Conservation (phyloP, 1,140 invertebrate species). For the Diprion similis region DNA sequence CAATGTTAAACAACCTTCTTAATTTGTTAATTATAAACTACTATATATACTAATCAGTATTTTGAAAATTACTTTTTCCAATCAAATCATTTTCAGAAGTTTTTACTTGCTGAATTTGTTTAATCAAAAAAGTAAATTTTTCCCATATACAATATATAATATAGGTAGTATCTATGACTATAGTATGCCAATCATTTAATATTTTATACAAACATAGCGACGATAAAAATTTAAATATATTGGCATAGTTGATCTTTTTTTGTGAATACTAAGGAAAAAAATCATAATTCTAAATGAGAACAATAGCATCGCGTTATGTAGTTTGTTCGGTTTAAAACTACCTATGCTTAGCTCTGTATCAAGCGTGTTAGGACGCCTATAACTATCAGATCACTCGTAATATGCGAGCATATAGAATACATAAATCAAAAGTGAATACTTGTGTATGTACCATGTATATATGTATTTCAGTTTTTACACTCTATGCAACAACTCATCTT, state of each 20-base stretch:
- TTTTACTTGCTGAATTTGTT: not conserved
- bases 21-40: not conserved
- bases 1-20: conserved; percentile 25
- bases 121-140: not conserved
- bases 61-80: not conserved
- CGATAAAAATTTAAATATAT: conserved; percentile 53
- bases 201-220: conserved; percentile 50
- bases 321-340: conserved; percentile 11
- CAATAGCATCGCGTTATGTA: conserved; percentile 15
- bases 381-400: not conserved
- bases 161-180: not conserved
- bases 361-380: not conserved
- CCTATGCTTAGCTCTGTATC: not conserved
- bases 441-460: conserved; percentile 33
- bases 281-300: conserved; percentile 13
- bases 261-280: conserved; percentile 28
- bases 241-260: conserved; percentile 34
- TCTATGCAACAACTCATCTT: conserved; percentile 17
- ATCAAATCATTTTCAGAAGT: not conserved
- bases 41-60: not conserved
- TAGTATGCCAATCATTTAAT: conserved; percentile 48
- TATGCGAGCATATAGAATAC: conserved; percentile 14
- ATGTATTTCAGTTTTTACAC: conserved; percentile 30
- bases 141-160: not conserved
- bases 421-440: conserved; percentile 57